These are phyloP conservation scores for Drosophila barbarae DNA, from an alignment of 2,888 invertebrate genomes.

Conservation along the genomic window DNA sequence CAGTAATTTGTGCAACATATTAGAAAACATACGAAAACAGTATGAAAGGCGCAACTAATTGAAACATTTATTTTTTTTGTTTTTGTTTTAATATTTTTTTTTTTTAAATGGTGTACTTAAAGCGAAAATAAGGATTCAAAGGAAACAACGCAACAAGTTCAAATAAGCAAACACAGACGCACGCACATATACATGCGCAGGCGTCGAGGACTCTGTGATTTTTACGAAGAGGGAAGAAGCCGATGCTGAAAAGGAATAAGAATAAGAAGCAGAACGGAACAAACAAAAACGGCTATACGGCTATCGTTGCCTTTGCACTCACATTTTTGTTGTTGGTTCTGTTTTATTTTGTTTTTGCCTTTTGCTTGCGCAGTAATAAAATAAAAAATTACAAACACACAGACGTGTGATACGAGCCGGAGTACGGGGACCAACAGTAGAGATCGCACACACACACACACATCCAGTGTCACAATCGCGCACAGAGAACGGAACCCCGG, in stretches of 20 bases:
- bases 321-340: constrained; percentile 11
- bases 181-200: constrained; percentile 11
- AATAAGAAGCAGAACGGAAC: constrained; percentile 15
- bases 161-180: constrained; percentile 21
- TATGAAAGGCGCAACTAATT: not conserved
- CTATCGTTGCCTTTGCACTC: constrained; percentile 19
- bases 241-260: constrained; percentile 13
- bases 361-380: constrained; percentile 64
- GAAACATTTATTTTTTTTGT: not conserved
- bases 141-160: constrained; percentile 10
- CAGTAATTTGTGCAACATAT: not conserved
- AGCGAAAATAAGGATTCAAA: not conserved
- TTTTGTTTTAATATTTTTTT: not conserved
- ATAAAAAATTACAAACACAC: constrained; percentile 42
- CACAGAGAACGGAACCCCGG: constrained; percentile 26
- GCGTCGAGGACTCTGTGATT: constrained; percentile 8
- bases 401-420: constrained; percentile 67
- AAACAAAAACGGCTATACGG: constrained; percentile 11
- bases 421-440: constrained; percentile 43
- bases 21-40: too few relatives aligned
- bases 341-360: constrained; percentile 26
- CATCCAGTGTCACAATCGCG: constrained; percentile 24
- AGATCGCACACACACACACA: constrained; percentile 21
- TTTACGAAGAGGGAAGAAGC: not conserved
- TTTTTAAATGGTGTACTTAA: constrained; percentile 12